A percentile compares a stretch with the other conserved stretches of the same genome.
Evolutionary conservation across 2,888 invertebrate species (phyloP).

Genomic region (Sphecodes monilicornis): DNA sequence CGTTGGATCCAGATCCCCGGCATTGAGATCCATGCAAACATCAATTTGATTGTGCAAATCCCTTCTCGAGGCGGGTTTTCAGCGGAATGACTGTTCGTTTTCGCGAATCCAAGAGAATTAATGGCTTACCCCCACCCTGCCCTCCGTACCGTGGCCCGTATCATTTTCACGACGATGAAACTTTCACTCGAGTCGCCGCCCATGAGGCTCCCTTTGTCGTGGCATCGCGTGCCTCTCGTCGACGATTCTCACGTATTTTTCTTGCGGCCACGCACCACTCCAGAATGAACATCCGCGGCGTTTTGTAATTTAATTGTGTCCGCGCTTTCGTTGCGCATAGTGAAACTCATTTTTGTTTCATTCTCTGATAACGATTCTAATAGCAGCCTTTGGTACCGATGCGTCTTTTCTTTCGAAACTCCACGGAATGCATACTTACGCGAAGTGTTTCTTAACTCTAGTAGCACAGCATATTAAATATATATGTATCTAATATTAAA

Average conservation of each 20-base stretch:
- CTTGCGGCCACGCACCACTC: conserved; percentile 15
- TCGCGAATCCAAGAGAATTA: conserved; percentile 64
- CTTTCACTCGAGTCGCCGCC: conserved; percentile 73
- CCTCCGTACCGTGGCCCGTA: conserved; percentile 46
- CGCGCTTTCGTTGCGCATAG: neutral
- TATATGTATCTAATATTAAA: too few relatives aligned
- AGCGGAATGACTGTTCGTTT: conserved; percentile 33
- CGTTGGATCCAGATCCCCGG: neutral
- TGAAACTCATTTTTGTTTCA: neutral
- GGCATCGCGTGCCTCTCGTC: conserved; percentile 54
- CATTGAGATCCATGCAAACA: conserved; percentile 28
- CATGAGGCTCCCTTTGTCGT: conserved; percentile 66
- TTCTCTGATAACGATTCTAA: neutral
- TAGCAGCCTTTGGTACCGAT: neutral
- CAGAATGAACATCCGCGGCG: neutral
- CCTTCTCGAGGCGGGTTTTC: neutral
- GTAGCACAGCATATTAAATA: too few relatives aligned
- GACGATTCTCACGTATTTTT: conserved; percentile 49
- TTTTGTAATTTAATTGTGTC: conserved; percentile 25
- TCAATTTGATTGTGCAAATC: conserved; percentile 5
- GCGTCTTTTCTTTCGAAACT: too few relatives aligned
- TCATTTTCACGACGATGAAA: conserved; percentile 69
- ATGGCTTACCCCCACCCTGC: conserved; percentile 57
- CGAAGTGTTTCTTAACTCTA: too few relatives aligned
- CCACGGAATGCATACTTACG: too few relatives aligned